These are phyloP conservation scores for Hypothenemus hampei DNA, from an alignment of 1,140 invertebrate species.

Conservation along the genomic window DNA sequence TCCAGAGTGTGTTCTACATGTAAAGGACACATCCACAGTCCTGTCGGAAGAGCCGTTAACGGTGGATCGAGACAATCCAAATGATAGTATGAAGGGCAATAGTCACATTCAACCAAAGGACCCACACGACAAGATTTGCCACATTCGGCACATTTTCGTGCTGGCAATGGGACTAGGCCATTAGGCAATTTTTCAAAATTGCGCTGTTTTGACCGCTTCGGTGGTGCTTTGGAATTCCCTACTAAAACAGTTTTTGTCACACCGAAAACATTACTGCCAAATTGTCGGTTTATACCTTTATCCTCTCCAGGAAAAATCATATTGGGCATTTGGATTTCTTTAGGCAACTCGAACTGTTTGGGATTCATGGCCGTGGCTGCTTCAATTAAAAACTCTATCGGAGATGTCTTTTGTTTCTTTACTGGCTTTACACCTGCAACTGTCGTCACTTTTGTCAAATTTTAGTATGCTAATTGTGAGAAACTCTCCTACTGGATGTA, in stretches of 20 bases:
- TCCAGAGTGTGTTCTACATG: slow-evolving; percentile 90
- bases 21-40: slow-evolving; percentile 95
- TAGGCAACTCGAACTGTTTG: slow-evolving; percentile 79
- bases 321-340: slow-evolving; percentile 66
- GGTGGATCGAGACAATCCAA: slow-evolving; percentile 92
- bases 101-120: slow-evolving; percentile 87
- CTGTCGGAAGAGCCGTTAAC: slow-evolving; percentile 76
- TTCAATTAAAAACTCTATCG: slow-evolving; percentile 70
- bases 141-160: slow-evolving; percentile 78
- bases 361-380: slow-evolving; percentile 82
- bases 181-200: slow-evolving; percentile 31
- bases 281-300: too few relatives aligned
- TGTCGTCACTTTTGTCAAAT: not conserved
- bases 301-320: slow-evolving; percentile 78
- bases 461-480: not conserved
- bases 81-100: slow-evolving; percentile 85
- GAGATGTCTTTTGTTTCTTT: slow-evolving; percentile 51
- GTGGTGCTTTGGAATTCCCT: slow-evolving; percentile 10
- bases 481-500: not conserved
- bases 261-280: too few relatives aligned
- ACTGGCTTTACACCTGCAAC: slow-evolving; percentile 21
- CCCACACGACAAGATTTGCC: slow-evolving; percentile 74
- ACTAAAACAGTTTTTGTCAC: too few relatives aligned
- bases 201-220: slow-evolving; percentile 30
- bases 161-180: slow-evolving; percentile 54